Base-by-base conservation (phyloP, 2,113 vertebrate genomes). In the Silurus meridionalis region DNA sequence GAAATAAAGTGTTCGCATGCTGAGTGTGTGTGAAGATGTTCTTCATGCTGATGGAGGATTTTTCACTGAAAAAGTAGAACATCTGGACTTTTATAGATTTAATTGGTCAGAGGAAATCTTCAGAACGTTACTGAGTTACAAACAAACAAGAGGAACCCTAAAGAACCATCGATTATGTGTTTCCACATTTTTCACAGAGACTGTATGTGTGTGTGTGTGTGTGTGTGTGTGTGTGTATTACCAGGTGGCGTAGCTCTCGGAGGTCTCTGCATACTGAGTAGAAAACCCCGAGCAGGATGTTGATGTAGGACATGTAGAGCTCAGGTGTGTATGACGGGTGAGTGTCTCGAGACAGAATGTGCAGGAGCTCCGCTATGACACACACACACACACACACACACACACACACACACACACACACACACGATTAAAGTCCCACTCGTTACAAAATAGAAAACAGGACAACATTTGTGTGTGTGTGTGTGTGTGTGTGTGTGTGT, bases 281-380 rank as follows among this genome's bases (percentile, higher is more conserved):
- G 91, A 99, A 99, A 87, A 99, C 97, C 82, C 97, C 97, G 91
- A 99, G 96, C 83, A 99, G 94, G 93, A 99, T 98, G 93, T 97
- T 99, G 91, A 99, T 96, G 91, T 97, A 99, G 2, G 96, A 96
- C 25, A 96, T 91, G 91, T 99, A 99, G 88, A 99, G 96, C 86
- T 99, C 97, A 1, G 95, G 92, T 0, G 97, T 96, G 92, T 97
- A 96, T 23, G 96, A 95, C 3, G 96, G 95, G 88, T 97, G 97
- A 92, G 91, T 91, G 91, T 98, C 96, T 67, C 92, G 95, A 48
- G 95, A 96, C 66, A 99, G 91, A 87, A 99, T 98, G 93, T 96
- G 96, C 87, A 97, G 97, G 85, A 99, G 95, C 86, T 98, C 97
- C 9, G 92, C 98, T 99, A 81, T 69, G 13, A 23, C 17, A 81